phyloP scores from a whole-genome alignment of 2,113 vertebrate genomes.

The Leptobrachium ailaonicum region DNA sequence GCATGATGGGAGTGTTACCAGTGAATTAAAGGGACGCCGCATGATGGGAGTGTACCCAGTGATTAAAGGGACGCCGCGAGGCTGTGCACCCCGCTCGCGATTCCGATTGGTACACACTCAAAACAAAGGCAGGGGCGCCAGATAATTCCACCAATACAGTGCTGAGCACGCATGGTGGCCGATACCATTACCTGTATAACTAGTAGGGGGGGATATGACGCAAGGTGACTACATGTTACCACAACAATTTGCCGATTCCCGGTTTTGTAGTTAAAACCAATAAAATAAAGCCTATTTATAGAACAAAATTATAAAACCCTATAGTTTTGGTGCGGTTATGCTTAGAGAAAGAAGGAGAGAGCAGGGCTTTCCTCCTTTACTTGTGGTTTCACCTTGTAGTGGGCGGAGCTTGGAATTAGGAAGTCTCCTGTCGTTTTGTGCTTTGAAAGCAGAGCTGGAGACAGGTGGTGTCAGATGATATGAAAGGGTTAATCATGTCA shows the following conservation, averaged over 20 bases:
- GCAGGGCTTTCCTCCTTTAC: too few relatives aligned
- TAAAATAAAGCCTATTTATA: background rate
- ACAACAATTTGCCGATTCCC: background rate
- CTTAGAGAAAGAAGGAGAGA: too few relatives aligned
- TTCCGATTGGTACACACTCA: background rate
- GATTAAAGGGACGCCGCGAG: background rate
- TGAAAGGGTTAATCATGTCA: too few relatives aligned
- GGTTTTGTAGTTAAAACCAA: background rate
- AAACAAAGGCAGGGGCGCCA: background rate
- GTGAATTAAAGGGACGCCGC: too few relatives aligned
- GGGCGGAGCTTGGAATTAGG: too few relatives aligned
- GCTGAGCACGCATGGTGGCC: fast-evolving
- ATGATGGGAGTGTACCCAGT: too few relatives aligned
- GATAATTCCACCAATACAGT: background rate
- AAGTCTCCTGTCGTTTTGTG: too few relatives aligned
- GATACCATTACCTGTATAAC: fast-evolving
- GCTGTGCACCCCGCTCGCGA: background rate
- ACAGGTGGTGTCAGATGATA: constrained; percentile 19
- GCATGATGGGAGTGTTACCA: too few relatives aligned
- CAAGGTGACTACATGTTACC: too few relatives aligned
- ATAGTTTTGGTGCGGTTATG: too few relatives aligned
- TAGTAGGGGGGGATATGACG: fast-evolving
- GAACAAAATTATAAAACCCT: too few relatives aligned
- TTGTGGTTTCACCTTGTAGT: background rate
- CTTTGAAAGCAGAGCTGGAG: constrained; percentile 10